Conservation (phyloP, 2,888 invertebrate species). For the Nasonia oneida region DNA sequence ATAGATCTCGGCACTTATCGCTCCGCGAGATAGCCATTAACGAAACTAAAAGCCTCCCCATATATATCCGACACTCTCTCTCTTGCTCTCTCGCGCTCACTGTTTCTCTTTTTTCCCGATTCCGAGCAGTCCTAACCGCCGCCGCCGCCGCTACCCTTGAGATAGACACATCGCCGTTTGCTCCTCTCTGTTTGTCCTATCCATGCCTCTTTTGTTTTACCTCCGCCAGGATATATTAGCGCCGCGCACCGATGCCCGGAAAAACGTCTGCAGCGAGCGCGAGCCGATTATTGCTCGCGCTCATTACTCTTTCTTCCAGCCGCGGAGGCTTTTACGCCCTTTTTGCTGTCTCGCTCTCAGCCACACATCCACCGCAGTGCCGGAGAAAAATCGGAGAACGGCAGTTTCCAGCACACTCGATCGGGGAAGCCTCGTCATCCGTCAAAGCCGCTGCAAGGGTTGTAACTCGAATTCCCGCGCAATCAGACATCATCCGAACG, state of each 20-base stretch:
- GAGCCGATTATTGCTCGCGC: slow-evolving; percentile 56
- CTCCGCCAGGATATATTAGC: slow-evolving; percentile 74
- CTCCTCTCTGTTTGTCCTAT: slow-evolving; percentile 72
- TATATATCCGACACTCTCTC: slow-evolving; percentile 70
- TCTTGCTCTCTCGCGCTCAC: slow-evolving; percentile 62
- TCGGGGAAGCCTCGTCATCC: neutral
- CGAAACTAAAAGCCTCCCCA: slow-evolving; percentile 79
- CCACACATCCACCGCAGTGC: too few relatives aligned
- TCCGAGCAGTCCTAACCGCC: slow-evolving; percentile 65
- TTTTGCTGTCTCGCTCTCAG: neutral
- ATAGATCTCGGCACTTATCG: slow-evolving; percentile 79
- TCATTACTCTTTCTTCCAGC: slow-evolving; percentile 56
- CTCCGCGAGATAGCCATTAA: slow-evolving; percentile 79
- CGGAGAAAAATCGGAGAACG: neutral
- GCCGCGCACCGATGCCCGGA: slow-evolving; percentile 38
- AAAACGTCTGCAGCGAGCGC: slow-evolving; percentile 37
- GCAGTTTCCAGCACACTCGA: neutral
- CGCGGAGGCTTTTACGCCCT: neutral
- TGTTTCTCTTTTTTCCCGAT: slow-evolving; percentile 45
- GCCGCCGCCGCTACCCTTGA: slow-evolving; percentile 67
- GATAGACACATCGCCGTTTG: slow-evolving; percentile 77
- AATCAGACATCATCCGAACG: slow-evolving; percentile 30
- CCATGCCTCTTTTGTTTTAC: slow-evolving; percentile 75
- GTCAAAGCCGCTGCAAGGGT: neutral
- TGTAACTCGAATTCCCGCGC: slow-evolving; percentile 13